Evolutionary conservation across 2,888 invertebrate species (phyloP), one percentile per base, ranked within the genome.

Genomic region (Cerastis leucographa): DNA sequence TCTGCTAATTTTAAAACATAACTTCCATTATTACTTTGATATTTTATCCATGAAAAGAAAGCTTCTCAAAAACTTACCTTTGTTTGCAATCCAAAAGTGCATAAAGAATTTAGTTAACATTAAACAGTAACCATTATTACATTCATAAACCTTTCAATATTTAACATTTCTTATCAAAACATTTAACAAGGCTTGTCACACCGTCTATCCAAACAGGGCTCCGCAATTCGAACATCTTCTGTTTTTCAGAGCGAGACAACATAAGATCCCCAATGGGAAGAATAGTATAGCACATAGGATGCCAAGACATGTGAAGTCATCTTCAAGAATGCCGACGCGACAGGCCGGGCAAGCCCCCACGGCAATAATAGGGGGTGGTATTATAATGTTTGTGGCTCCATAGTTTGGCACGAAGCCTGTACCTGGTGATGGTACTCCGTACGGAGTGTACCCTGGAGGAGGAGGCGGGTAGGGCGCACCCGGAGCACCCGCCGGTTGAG

Each of bases 321-420:
- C 99, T 94, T 99, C 98, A 62, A 99, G 95, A 44, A 98, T 97
- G 25, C 99, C 99, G 78, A 99, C 98, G 86, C 99, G 97, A 91
- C 99, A 99, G 2, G 98, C 98, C 2, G 99, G 99, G 93, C 99
- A 99, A 5, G 98, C 98, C 0, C 99, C 99, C 0, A 99, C 98
- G 0, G 98, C 96, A 81, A 99, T 98, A 56, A 99, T 98, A 82
- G 98, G 98, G 7, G 98, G 97, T 70, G 98, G 97, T 83, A 98
- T 97, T 76, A 98, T 97, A 42, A 98, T 97, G 69, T 95, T 97
- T 11, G 96, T 96, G 4, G 98, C 97, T 29, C 97, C 97, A 86
- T 97, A 98, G 51, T 97, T 97, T 0, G 97, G 97, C 35, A 96
- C 89, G 86, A 97, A 97, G 0, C 96, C 94, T 0, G 97, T 95